A percentile compares a stretch with the other conserved stretches of the same genome.
phyloP scores from a whole-genome alignment of 2,797 vertebrate genomes.

The Cynodonichthys magdalenae region DNA sequence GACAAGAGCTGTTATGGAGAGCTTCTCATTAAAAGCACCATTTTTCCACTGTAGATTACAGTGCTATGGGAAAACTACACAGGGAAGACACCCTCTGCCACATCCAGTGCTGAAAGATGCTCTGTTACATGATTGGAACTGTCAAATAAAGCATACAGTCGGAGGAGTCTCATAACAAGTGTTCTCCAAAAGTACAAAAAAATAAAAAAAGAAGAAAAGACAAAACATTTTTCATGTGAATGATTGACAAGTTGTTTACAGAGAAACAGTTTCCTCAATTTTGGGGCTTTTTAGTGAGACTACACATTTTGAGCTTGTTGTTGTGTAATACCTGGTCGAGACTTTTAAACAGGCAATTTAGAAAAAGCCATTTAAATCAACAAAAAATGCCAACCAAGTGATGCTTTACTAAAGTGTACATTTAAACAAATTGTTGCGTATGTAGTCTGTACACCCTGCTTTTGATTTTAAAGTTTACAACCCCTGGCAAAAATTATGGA shows the following conservation, averaged over 20 bases:
- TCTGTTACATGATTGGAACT: conserved; percentile 70
- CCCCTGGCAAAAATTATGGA: no score
- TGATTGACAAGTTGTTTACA: conserved; percentile 74
- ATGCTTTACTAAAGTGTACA: neutral
- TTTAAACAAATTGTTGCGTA: neutral
- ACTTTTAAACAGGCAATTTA: neutral
- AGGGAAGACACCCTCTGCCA: conserved; percentile 58
- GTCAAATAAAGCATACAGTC: conserved; percentile 79
- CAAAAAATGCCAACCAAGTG: neutral
- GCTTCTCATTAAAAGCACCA: conserved; percentile 76
- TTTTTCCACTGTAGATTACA: conserved; percentile 69
- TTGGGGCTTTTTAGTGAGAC: conserved; percentile 34
- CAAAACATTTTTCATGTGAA: conserved; percentile 69
- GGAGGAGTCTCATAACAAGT: conserved; percentile 59
- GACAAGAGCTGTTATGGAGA: conserved; percentile 61
- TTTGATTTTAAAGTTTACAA: no score
- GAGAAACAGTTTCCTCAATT: conserved; percentile 48
- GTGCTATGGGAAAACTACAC: conserved; percentile 58
- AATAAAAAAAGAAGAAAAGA: conserved; percentile 42
- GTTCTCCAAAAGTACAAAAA: conserved; percentile 25
- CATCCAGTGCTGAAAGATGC: conserved; percentile 53
- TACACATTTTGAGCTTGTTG: conserved; percentile 23
- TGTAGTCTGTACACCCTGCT: no score
- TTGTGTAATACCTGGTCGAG: conserved; percentile 33
- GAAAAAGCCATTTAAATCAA: no score